A percentile compares a stretch with the other conserved stretches of the same genome.
Evolutionary conservation across 2,797 vertebrate genomes (phyloP).

Genomic region (Carcharodon carcharias): DNA sequence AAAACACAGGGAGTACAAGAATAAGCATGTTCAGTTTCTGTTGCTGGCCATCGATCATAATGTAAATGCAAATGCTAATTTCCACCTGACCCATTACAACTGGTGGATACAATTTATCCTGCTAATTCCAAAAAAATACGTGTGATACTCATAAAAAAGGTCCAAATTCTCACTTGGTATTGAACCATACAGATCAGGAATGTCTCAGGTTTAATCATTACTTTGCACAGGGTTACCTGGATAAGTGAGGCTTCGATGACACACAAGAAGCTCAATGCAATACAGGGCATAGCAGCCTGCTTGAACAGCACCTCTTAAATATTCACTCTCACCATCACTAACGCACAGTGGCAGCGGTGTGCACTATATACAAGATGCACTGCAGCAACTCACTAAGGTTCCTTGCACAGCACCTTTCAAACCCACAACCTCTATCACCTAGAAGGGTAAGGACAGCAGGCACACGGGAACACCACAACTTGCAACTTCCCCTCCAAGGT

Average conservation of each 20-base stretch:
- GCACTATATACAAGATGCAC: neutral
- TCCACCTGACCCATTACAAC: neutral
- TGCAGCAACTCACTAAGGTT: neutral
- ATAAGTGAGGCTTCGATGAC: neutral
- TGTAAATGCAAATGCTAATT: neutral
- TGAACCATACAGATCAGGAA: neutral
- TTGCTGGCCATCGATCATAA: neutral
- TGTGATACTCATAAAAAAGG: neutral
- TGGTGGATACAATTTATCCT: neutral
- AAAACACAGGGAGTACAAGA: neutral
- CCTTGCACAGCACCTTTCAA: neutral
- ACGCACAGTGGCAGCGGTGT: neutral
- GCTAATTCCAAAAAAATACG: neutral
- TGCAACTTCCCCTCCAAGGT: neutral
- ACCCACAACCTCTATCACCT: neutral
- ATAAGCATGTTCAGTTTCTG: neutral
- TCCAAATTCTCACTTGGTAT: neutral
- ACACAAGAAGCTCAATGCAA: neutral
- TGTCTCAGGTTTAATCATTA: neutral
- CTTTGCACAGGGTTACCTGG: neutral
- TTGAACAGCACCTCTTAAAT: neutral
- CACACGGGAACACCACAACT: neutral
- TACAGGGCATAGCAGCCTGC: neutral
- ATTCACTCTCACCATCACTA: neutral
- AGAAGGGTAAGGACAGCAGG: neutral